phyloP scores from a whole-genome alignment of 2,113 vertebrate genomes.

The Limnothrissa miodon region DNA sequence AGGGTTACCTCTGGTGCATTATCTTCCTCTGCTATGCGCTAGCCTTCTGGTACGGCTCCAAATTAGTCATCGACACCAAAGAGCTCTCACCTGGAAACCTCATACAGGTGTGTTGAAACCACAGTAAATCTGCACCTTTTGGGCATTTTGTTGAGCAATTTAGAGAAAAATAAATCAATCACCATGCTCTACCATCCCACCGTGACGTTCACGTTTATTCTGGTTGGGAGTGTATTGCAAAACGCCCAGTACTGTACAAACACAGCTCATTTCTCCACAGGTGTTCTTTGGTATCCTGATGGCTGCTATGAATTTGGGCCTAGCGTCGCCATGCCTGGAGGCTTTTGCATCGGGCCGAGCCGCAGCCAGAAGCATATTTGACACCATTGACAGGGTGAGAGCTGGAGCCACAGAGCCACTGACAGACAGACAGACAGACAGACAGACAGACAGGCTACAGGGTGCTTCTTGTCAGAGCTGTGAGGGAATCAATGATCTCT shows the following conservation, averaged over 20 bases:
- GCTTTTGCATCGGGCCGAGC: constrained; percentile 73
- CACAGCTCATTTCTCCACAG: constrained; percentile 44
- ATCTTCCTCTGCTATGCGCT: constrained; percentile 73
- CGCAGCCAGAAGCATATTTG: constrained; percentile 71
- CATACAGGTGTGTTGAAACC: constrained; percentile 62
- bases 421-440: too few species aligned
- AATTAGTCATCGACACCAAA: constrained; percentile 71
- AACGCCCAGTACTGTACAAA: not conserved
- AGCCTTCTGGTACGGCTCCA: constrained; percentile 75
- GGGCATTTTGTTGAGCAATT: not conserved
- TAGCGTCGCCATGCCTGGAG: constrained; percentile 72
- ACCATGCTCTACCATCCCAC: not conserved
- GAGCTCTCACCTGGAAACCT: constrained; percentile 71
- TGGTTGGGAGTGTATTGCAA: not conserved
- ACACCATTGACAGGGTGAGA: constrained; percentile 73
- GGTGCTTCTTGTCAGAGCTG: not conserved
- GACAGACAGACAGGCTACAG: not conserved
- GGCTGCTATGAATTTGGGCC: constrained; percentile 71
- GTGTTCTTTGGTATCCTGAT: constrained; percentile 75
- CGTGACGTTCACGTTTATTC: not conserved
- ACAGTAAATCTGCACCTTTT: not conserved
- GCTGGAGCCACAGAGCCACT: too few species aligned
- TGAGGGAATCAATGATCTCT: constrained; percentile 17
- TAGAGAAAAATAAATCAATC: not conserved
- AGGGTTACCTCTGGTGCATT: constrained; percentile 74